A percentile compares a stretch with the other conserved stretches of the same genome.
phyloP scores from a whole-genome alignment of 1,140 invertebrate species.

The Catajapyx aquilonaris region DNA sequence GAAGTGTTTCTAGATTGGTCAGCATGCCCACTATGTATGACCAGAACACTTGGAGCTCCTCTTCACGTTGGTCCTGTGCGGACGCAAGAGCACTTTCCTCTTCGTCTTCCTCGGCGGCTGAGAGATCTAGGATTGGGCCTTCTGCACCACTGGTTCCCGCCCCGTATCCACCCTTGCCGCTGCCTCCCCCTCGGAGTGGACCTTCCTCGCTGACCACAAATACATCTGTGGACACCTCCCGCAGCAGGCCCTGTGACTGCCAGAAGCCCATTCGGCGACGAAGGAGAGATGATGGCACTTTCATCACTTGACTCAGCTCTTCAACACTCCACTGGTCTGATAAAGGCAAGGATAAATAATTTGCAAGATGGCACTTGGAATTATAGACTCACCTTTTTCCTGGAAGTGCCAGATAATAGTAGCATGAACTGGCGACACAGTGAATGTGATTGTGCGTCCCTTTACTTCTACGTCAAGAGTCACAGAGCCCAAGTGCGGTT shows the following conservation, averaged over 20 bases:
- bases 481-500: slow-evolving; percentile 76
- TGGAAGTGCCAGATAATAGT: slow-evolving; percentile 90
- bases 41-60: slow-evolving; percentile 82
- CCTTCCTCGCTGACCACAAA: slow-evolving; percentile 59
- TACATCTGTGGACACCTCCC: slow-evolving; percentile 47
- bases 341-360: slow-evolving; percentile 12
- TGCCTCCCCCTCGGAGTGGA: too few relatives aligned
- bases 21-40: slow-evolving; percentile 93
- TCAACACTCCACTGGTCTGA: slow-evolving; percentile 58
- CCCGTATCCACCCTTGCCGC: too few relatives aligned
- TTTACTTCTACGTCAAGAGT: slow-evolving; percentile 80
- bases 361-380: too few relatives aligned
- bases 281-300: slow-evolving; percentile 59
- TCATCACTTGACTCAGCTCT: slow-evolving; percentile 59
- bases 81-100: slow-evolving; percentile 81
- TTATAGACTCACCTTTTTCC: slow-evolving; percentile 54
- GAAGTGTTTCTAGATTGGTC: slow-evolving; percentile 80
- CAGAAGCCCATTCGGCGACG: slow-evolving; percentile 74
- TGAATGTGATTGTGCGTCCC: slow-evolving; percentile 54
- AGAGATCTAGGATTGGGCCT: slow-evolving; percentile 11
- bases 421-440: slow-evolving; percentile 79
- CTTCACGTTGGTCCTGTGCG: slow-evolving; percentile 75
- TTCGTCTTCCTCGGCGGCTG: slow-evolving; percentile 63
- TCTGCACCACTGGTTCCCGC: too few relatives aligned
- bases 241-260: slow-evolving; percentile 64